Evolutionary conservation across 2,888 invertebrate species (phyloP), one percentile per base, ranked within the genome.

Genomic region (Perithous albicinctus): DNA sequence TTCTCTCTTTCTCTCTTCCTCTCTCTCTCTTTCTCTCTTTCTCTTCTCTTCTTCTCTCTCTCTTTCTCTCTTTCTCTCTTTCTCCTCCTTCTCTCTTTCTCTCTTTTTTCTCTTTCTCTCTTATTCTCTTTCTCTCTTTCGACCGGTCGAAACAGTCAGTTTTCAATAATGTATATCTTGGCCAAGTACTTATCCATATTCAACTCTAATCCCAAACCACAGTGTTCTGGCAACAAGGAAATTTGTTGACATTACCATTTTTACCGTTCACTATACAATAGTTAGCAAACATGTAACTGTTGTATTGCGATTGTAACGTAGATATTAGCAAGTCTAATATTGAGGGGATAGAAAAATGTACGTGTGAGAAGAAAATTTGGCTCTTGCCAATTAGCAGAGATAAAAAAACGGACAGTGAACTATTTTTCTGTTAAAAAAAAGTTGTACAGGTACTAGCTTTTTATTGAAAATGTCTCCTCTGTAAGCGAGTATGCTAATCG

Each of bases 301-400:
- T 41, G 8, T 54, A 38, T 69, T 4, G 2, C 67, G 48, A 41
- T 35, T 32, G 35, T 29, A 32, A 8, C 32, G 32, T n/a, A 5
- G 0, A 4, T 38, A 69, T 81, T 78, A 81, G 81, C 81, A 73
- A 81, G 73, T 77, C 54, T 78, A 81, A 81, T 77, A 15, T 35
- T 26, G 15, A n/a, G n/a, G 18, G 43, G 32, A 18, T 56, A 20
- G 72, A 63, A 23, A 10, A 32, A n/a, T 18, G 26, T n/a, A 35
- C n/a, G 69, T 29, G 70, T 56, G 70, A 46, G 54, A 29, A 41
- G 75, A 43, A 76, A 81, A 77, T 56, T 78, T 15, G 64, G 74
- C 48, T 41, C 46, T 43, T 20, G 54, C 82, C 59, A 59, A 59
- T 67, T 80, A 76, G 78, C 43, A 12, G 15, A 61, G 41, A 61